Base-by-base conservation (phyloP, 2,797 vertebrate species). In the Hippoglossus hippoglossus region DNA sequence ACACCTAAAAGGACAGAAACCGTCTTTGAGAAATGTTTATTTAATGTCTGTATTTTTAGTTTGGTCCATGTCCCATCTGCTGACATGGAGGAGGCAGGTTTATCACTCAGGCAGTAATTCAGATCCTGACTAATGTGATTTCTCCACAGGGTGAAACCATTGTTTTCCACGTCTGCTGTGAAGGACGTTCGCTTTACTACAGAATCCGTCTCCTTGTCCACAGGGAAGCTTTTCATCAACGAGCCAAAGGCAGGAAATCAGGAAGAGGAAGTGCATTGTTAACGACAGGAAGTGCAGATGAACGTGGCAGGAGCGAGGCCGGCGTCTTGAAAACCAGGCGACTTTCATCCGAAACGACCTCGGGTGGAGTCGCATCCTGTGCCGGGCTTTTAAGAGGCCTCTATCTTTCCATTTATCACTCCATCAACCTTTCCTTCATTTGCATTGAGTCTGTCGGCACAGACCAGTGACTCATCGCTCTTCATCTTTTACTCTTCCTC, bases 201-300 rank as follows among this genome's bases (percentile, higher is more conserved):
- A 24, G 16, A 67, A 56, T 82, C 67, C 65, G 66, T 77, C 64
- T 57, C 28, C 1, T 21, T 50, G 71, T 80, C 63, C 47, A 22
- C 52, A 0, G 36, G 72, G 62, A 75, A 0, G 2, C 6, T 0
- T 19, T 58, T 59, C 61, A 73, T 69, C 54, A 70, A 49, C 31
- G 54, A 25, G 75, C 56, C 57, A 69, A 75, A 73, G 47, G 75
- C 51, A 24, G 71, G 77, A 79, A 58, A 71, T 8, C 3, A 41
- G 51, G 44, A 52, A 59, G 22, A 67, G 85, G 85, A 89, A 81
- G 75, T 24, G 24, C 44, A 85, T 82, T 88, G 87, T 90, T 91
- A 73, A 28, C 72, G 78, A 75, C 69, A 84, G 89, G 90, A 91
- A 86, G 83, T 74, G 59, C 9, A 60, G 63, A 81, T 71, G 72